Evolutionary conservation across 2,888 invertebrate species (phyloP).

Genomic region (Shargacucullia verbasci): DNA sequence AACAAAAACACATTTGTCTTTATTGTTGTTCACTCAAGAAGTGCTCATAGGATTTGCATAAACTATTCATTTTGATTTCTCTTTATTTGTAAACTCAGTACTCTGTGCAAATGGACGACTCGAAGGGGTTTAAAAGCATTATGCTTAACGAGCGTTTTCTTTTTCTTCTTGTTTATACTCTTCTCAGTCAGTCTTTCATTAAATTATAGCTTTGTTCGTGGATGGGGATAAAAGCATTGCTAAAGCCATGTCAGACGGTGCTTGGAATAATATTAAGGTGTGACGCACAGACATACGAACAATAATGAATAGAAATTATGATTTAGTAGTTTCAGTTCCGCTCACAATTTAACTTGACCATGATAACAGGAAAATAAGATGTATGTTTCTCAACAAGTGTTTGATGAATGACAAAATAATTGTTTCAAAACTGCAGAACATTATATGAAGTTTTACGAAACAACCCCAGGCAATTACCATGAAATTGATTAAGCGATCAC

Average conservation of each 20-base stretch:
- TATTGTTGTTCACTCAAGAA: slow-evolving; percentile 52
- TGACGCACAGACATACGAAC: background rate
- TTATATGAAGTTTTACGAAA: slow-evolving; percentile 3
- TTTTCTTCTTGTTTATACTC: slow-evolving; percentile 29
- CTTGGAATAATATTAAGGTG: slow-evolving; percentile 9
- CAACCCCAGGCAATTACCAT: slow-evolving; percentile 41
- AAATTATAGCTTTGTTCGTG: slow-evolving; percentile 17
- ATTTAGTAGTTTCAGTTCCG: no score
- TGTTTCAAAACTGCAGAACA: background rate
- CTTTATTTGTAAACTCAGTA: slow-evolving; percentile 49
- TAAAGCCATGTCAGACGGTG: slow-evolving; percentile 25
- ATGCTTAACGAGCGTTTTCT: slow-evolving; percentile 33
- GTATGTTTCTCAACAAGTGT: no score
- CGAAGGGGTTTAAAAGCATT: slow-evolving; percentile 40
- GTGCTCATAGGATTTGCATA: slow-evolving; percentile 48
- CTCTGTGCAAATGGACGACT: slow-evolving; percentile 36
- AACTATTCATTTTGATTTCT: slow-evolving; percentile 51
- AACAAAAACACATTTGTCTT: slow-evolving; percentile 49
- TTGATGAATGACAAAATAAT: no score
- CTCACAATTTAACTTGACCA: no score
- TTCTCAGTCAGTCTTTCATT: background rate
- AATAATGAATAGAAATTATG: no score
- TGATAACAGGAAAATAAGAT: no score
- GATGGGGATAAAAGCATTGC: slow-evolving; percentile 22
- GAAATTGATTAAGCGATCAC: slow-evolving; percentile 66